phyloP scores from a whole-genome alignment of 2,888 invertebrate genomes.

The Gryllus longicercus region DNA sequence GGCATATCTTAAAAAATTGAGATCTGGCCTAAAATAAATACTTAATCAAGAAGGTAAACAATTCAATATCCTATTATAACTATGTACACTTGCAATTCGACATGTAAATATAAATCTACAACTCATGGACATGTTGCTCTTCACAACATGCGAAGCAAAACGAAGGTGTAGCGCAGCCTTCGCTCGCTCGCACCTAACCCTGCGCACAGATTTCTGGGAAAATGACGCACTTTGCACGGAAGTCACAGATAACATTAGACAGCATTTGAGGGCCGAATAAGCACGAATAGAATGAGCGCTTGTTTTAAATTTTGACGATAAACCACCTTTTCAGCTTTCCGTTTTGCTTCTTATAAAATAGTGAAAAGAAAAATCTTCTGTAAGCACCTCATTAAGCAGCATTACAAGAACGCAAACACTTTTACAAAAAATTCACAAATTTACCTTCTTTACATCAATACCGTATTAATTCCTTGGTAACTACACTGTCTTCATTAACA shows the following conservation, averaged over 20 bases:
- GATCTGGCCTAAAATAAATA: conserved; percentile 56
- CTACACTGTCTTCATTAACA: no score
- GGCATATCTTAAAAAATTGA: conserved; percentile 58
- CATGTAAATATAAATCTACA: conserved; percentile 65
- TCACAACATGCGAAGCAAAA: conserved; percentile 35
- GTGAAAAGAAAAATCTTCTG: no score
- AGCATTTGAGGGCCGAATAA: no score
- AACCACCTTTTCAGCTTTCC: no score
- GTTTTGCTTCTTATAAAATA: no score
- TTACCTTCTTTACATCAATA: no score
- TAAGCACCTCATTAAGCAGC: no score
- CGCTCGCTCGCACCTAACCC: conserved; percentile 27
- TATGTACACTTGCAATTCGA: conserved; percentile 66
- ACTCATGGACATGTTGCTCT: conserved; percentile 68
- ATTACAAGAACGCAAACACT: no score
- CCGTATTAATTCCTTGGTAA: no score
- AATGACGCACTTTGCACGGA: neutral
- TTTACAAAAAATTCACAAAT: no score
- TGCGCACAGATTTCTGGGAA: conserved; percentile 25
- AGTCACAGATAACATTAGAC: neutral
- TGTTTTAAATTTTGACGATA: no score
- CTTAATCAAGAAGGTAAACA: conserved; percentile 78
- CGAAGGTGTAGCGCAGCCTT: neutral
- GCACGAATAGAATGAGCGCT: no score
- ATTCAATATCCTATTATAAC: conserved; percentile 68